Percentiles rank a stretch among this genome's conserved stretches.
phyloP scores from a whole-genome alignment of 2,888 invertebrate genomes.

The Drosophila paranaensis region DNA sequence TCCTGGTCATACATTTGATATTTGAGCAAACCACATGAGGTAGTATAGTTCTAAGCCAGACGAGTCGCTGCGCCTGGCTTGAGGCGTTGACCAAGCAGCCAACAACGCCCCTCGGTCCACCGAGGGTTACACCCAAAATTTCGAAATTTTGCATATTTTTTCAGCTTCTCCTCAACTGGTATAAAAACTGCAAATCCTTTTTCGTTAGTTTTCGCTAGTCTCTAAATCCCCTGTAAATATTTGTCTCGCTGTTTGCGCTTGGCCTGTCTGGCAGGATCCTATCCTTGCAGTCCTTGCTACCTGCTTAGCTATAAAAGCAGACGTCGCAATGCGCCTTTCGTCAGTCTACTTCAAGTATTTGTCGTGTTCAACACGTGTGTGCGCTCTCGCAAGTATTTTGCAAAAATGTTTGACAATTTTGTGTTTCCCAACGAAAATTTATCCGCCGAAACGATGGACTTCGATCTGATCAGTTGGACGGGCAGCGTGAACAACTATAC shows the following conservation, averaged over 20 bases:
- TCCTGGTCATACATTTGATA: background rate
- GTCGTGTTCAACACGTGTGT: constrained; percentile 63
- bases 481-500: constrained; percentile 17
- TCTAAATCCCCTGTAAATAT: constrained; percentile 49
- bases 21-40: constrained; percentile 44
- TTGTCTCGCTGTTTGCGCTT: constrained; percentile 12
- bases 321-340: background rate
- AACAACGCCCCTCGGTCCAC: constrained; percentile 62
- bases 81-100: constrained; percentile 47
- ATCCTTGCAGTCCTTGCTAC: constrained; percentile 14
- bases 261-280: constrained; percentile 1
- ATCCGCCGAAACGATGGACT: constrained; percentile 71
- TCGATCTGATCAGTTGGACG: constrained; percentile 68
- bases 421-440: constrained; percentile 65
- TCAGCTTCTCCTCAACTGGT: constrained; percentile 4
- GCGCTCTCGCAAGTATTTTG: background rate
- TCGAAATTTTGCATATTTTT: constrained; percentile 11
- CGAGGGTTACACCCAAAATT: constrained; percentile 53
- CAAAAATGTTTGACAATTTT: constrained; percentile 68
- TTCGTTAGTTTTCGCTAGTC: background rate
- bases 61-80: background rate
- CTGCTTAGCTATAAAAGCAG: constrained; percentile 58
- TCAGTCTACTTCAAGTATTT: constrained; percentile 68
- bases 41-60: constrained; percentile 16
- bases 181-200: constrained; percentile 36